phyloP scores from a whole-genome alignment of 2,113 vertebrate genomes.

The Marmota monax region DNA sequence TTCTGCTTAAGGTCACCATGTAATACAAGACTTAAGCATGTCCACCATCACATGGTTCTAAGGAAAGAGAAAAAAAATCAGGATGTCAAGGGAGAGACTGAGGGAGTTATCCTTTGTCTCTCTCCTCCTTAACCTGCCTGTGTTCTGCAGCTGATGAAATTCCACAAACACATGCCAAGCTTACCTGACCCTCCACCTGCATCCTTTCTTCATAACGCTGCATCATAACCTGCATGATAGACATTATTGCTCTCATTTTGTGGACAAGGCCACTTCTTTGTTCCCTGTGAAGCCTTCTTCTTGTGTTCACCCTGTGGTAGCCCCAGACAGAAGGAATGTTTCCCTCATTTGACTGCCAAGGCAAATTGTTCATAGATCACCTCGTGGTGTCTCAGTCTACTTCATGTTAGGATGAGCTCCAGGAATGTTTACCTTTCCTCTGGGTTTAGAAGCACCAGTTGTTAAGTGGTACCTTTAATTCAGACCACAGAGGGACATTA shows the following conservation, averaged over 20 bases:
- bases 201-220: neutral
- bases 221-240: neutral
- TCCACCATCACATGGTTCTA: neutral
- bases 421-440: neutral
- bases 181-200: neutral
- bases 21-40: neutral
- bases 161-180: neutral
- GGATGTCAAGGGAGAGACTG: neutral
- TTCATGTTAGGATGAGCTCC: neutral
- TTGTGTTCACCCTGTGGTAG: neutral
- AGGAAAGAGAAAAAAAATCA: neutral
- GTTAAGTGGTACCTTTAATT: neutral
- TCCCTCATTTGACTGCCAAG: neutral
- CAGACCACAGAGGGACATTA: neutral
- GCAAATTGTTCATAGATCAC: neutral
- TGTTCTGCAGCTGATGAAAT: neutral
- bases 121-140: neutral
- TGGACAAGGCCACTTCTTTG: neutral
- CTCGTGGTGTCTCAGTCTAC: no score
- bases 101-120: neutral
- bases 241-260: neutral
- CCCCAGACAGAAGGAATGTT: neutral
- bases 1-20: neutral
- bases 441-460: neutral
- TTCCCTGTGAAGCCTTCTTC: neutral